Evolutionary conservation across 2,113 vertebrate species (phyloP).

Genomic region (Dendrocopos noguchii): DNA sequence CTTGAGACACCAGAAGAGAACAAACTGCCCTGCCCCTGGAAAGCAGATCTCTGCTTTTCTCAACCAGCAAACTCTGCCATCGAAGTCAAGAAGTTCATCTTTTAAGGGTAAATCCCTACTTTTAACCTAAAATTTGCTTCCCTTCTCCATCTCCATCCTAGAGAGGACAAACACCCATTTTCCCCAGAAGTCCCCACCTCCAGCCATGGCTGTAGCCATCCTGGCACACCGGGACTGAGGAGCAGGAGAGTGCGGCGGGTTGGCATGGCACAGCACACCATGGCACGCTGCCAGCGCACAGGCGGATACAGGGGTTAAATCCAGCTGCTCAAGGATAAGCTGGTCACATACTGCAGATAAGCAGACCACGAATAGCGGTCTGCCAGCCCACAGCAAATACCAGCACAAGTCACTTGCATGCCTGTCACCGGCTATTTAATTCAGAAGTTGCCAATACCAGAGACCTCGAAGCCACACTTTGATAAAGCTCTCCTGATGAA

Average conservation of each 20-base stretch:
- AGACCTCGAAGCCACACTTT: neutral
- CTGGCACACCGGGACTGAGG: accelerated
- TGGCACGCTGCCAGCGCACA: neutral
- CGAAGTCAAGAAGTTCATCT: neutral
- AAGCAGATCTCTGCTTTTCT: neutral
- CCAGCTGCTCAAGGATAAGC: neutral
- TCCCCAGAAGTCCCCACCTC: neutral
- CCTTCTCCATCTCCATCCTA: neutral
- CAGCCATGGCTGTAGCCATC: neutral
- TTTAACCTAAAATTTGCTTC: neutral
- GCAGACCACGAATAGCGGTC: neutral
- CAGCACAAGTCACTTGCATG: neutral
- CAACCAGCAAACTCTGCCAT: neutral
- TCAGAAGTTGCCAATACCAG: neutral
- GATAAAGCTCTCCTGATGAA: neutral
- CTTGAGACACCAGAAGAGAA: neutral
- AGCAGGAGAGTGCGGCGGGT: neutral
- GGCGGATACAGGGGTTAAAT: neutral
- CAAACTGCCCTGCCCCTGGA: neutral
- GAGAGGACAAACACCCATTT: neutral
- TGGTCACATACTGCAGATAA: neutral
- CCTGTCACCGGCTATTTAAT: neutral
- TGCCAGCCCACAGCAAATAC: neutral
- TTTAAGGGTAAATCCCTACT: neutral
- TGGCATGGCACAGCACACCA: neutral